Percentiles rank a stretch among this genome's conserved stretches.
Evolutionary conservation across 2,113 vertebrate species (phyloP).

Genomic region (Atractosteus spatula): DNA sequence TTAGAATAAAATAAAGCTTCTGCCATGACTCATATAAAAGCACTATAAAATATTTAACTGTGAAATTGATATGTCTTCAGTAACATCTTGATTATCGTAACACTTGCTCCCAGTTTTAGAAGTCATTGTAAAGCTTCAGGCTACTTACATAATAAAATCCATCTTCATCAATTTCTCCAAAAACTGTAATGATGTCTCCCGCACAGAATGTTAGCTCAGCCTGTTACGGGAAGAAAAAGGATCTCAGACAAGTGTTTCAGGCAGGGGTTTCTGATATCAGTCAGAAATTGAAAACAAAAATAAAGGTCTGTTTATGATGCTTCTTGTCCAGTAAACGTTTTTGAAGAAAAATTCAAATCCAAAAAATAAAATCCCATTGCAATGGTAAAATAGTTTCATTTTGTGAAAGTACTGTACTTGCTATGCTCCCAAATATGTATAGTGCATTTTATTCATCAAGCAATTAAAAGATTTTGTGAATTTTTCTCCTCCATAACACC

Average conservation of each 20-base stretch:
- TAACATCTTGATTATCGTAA: no score
- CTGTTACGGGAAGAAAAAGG: constrained; percentile 55
- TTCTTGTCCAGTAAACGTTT: not conserved
- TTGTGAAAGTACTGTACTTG: constrained; percentile 47
- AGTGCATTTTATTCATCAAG: constrained; percentile 49
- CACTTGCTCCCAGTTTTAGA: not conserved
- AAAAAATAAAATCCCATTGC: no score
- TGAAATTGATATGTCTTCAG: no score
- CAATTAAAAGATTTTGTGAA: constrained; percentile 19
- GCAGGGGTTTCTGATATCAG: not conserved
- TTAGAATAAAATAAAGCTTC: no score
- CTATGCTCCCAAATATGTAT: constrained; percentile 49
- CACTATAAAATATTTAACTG: no score
- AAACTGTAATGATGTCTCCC: constrained; percentile 90
- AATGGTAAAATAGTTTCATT: constrained; percentile 17
- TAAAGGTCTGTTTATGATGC: constrained; percentile 9
- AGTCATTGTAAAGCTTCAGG: not conserved
- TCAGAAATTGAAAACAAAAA: not conserved
- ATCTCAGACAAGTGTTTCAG: not conserved
- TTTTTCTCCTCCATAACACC: constrained; percentile 45
- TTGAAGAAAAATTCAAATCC: no score
- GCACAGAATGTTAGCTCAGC: constrained; percentile 94
- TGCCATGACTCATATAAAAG: no score
- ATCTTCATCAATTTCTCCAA: constrained; percentile 95
- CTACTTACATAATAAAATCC: constrained; percentile 96